Percentiles rank a stretch among this genome's conserved stretches.
phyloP scores from a whole-genome alignment of 2,888 invertebrate genomes.

The Tipula vernalis region DNA sequence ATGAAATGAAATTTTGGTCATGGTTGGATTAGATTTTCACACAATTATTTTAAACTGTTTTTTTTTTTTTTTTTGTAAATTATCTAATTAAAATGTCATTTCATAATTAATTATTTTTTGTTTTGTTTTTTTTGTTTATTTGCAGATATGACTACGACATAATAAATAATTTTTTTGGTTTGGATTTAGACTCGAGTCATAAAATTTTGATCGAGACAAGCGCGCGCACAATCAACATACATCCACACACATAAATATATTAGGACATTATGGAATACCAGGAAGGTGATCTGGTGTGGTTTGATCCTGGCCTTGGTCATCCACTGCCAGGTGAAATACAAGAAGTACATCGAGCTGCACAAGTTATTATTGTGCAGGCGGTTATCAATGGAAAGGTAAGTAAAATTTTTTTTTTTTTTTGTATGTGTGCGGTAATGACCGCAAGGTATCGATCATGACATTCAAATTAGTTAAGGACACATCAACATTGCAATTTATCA shows the following conservation, averaged over 20 bases:
- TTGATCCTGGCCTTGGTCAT: conserved; percentile 81
- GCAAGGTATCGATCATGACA: background rate
- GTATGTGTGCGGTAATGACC: background rate
- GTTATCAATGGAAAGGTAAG: conserved; percentile 75
- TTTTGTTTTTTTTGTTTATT: background rate
- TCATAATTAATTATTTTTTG: background rate
- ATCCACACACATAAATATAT: background rate
- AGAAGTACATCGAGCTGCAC: conserved; percentile 80
- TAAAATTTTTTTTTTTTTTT: conserved; percentile 9
- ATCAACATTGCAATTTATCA: background rate
- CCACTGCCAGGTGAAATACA: conserved; percentile 83
- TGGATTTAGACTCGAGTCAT: background rate
- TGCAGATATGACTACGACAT: conserved; percentile 4
- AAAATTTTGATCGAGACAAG: background rate
- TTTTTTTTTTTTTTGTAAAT: background rate
- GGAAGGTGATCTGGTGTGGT: conserved; percentile 86
- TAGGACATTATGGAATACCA: conserved; percentile 44
- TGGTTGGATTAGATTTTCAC: background rate
- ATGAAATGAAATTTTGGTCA: background rate
- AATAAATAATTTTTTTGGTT: background rate
- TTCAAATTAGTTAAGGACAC: background rate
- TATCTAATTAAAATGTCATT: background rate
- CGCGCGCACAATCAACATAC: background rate
- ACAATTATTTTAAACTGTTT: background rate
- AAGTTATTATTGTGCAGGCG: conserved; percentile 81